Base-by-base conservation (phyloP, 2,113 vertebrate genomes). In the Apaloderma vittatum region DNA sequence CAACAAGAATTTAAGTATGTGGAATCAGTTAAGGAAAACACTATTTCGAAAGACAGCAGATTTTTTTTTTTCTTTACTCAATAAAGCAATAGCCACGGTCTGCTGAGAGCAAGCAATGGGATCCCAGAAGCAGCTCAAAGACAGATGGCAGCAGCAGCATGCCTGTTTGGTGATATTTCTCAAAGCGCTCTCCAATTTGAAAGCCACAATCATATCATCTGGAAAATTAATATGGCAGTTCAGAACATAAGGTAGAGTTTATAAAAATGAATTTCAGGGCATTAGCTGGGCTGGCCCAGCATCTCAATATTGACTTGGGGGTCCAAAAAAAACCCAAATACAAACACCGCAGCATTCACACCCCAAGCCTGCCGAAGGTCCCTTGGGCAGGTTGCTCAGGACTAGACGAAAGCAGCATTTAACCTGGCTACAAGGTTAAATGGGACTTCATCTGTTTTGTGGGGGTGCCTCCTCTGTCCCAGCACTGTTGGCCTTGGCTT, bases 121-220 rank as follows among this genome's bases (percentile, higher is more conserved):
- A 90, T 93, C 94, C 84, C 92, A 93, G 92, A 63, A 95, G 90
- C 94, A n/a, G 62, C 89, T 90, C 87, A 68, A 94, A 96, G 94
- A 72, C 93, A 96, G 93, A 94, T 87, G 89, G 96, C 94, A 96
- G 95, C 86, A 94, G 94, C 92, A 54, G 87, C 67, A 68, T 79
- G 92, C 74, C n/a, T 55, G 40, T 61, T 88, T 51, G 70, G 77
- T n/a, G n/a, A 82, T 15, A 85, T 73, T 76, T 93, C 75, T 94
- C 93, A 68, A 79, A 85, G 71, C 40, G 4, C 66, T 82, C 85
- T 90, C 81, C 85, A 85, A 73, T 91, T 70, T 72, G 59, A 96
- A 96, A 96, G 58, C 80, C 91, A 94, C 90, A 70, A 73, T 90
- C 62, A 4, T 7, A 94, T 94, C 45, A 94, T 72, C 74, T 65